These are phyloP conservation scores for Misgurnus anguillicaudatus DNA, from an alignment of 2,113 vertebrate genomes.

Conservation along the genomic window DNA sequence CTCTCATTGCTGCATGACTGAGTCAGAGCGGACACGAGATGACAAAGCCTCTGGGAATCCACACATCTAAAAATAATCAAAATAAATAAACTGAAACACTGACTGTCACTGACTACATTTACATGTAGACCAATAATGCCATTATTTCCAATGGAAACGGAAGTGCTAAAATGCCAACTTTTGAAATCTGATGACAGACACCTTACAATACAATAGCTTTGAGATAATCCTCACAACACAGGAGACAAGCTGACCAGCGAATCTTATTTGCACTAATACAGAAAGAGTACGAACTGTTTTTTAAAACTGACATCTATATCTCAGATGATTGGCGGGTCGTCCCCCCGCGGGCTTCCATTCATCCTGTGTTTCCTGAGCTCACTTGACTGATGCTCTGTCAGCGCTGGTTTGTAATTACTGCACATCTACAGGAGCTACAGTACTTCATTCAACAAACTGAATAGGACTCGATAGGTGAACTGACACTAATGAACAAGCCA, in stretches of 20 bases:
- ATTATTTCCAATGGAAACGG: not conserved
- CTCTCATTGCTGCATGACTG: slow-evolving; percentile 12
- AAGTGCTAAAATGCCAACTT: not conserved
- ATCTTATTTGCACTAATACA: slow-evolving; percentile 14
- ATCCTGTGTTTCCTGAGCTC: slow-evolving; percentile 16
- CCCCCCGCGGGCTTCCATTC: slow-evolving; percentile 7
- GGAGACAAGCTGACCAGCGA: slow-evolving; percentile 2
- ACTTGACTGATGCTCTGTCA: slow-evolving; percentile 46
- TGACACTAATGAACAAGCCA: slow-evolving; percentile 38
- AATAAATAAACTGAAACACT: slow-evolving; percentile 8
- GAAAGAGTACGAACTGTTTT: slow-evolving; percentile 33
- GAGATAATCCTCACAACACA: slow-evolving; percentile 22
- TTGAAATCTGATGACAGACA: not conserved
- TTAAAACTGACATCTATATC: slow-evolving; percentile 27
- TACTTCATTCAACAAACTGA: slow-evolving; percentile 40
- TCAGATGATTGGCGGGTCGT: not conserved
- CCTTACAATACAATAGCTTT: slow-evolving; percentile 10
- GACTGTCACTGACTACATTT: too few relatives aligned
- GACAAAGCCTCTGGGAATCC: slow-evolving; percentile 39
- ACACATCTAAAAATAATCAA: slow-evolving; percentile 34
- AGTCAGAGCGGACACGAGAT: slow-evolving; percentile 10
- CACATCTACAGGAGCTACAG: slow-evolving; percentile 36
- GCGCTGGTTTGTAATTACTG: slow-evolving; percentile 46
- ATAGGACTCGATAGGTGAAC: slow-evolving; percentile 36
- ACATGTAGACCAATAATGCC: too few relatives aligned